Evolutionary conservation across 1,140 invertebrate species (phyloP), one percentile per base, ranked within the genome.

Genomic region (Euura lappo): DNA sequence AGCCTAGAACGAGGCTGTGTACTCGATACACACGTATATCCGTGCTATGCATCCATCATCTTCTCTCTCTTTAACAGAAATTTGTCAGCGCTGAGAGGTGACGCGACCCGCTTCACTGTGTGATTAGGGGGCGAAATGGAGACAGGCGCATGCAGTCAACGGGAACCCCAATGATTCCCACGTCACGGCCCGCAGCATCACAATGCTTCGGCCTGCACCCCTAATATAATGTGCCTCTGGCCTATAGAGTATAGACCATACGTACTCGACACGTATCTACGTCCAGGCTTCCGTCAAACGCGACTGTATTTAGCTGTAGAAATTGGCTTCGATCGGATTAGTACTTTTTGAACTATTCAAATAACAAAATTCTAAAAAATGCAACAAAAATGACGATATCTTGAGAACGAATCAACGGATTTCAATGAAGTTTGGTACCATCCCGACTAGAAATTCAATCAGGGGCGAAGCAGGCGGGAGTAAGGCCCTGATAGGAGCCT

Each of bases 81-180:
- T 60, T 60, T 60, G 51, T 60, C 51, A 60, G 51, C 51, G 51
- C 6, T 60, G 51, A 60, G 51, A 60, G 51, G 8, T n/a, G 51
- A n/a, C 51, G 28, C 28, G 28, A 28, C 28, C 28, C 28, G 28
- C 28, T 28, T 28, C 28, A 28, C 28, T 28, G 28, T 28, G 28
- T 28, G 28, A 28, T 28, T 28, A 28, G 28, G 28, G 28, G 28
- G 28, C 28, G 28, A 28, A 28, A 28, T 28, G 28, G 28, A 28
- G 28, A 28, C 28, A 28, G 28, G 28, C 28, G 28, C 28, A 28
- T 28, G 28, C 28, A 28, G 51, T 60, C 51, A 60, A 60, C 51
- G 51, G 13, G 51, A 8, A 60, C 51, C 51, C 51, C 51, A 60
- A 60, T 60, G 51, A 60, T 60, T 60, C 51, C 51, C 51, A 60